Evolutionary conservation across 1,140 invertebrate species (phyloP), one percentile per base, ranked within the genome.

Genomic region (Agraylea sexmaculata): DNA sequence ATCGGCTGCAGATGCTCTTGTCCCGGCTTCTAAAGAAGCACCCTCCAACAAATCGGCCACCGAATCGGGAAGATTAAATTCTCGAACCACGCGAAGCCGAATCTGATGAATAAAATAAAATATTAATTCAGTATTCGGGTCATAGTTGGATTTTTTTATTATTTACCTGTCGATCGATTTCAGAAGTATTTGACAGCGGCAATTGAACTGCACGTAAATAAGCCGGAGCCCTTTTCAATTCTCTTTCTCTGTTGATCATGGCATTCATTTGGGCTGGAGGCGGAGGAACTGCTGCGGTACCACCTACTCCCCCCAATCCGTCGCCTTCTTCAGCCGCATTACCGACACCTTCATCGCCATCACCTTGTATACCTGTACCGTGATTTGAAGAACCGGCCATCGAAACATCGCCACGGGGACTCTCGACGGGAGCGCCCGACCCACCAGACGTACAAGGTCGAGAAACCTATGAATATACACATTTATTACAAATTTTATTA

Each of bases 51-150:
- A 71, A 59, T 92, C 84, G 0, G 87, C 84, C 8, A 91, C 87
- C 6, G 81, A 74, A 60, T 96, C 92, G 0, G 92, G 92, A 25
- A 93, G 70, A 55, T 91, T 91, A 59, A 93, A 91, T 60, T 96
- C 91, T 22, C 92, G 71, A 0, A 94, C 90, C 1, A 93, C 88
- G 4, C 89, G 70, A 41, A 95, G 61, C 30, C 87, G 78, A 20
- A 94, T 78, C 69, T 84, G 76, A 1, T 35, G 31, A 16, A 32
- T 16, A 35, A 19, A 45, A 8, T 23, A 37, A 36, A 3, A 8
- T 15, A 21, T 21, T 22, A 25, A 25, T 25, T n/a, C 23, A 25
- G n/a, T 25, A 25, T 25, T 7, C 23, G n/a, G n/a, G n/a, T n/a
- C 23, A 25, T 25, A 25, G 7, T n/a, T 7, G 23, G 7, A n/a